These are phyloP conservation scores for Gymnodraco acuticeps DNA, from an alignment of 2,797 vertebrate species.

Conservation along the genomic window DNA sequence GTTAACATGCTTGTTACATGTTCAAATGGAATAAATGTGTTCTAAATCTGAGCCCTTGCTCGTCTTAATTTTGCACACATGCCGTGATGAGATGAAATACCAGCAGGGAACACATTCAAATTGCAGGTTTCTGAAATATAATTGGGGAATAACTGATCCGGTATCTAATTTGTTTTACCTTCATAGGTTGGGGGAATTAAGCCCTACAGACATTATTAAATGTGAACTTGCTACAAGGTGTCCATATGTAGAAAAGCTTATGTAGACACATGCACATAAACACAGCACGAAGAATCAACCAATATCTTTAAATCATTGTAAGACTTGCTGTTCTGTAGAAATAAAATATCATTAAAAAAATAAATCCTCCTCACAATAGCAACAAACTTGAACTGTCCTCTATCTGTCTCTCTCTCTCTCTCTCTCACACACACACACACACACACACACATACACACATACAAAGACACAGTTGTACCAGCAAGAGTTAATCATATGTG, in stretches of 20 bases:
- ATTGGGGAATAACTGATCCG: not conserved
- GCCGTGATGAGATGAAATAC: not conserved
- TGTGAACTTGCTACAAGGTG: not conserved
- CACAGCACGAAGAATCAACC: not conserved
- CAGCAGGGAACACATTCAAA: not conserved
- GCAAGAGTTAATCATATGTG: conserved; percentile 46
- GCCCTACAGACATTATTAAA: not conserved
- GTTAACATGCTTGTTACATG: conserved; percentile 3
- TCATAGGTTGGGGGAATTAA: not conserved
- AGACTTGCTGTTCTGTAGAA: conserved; percentile 3
- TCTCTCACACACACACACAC: not conserved
- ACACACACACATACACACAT: not conserved
- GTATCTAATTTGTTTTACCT: not conserved
- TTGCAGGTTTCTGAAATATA: conserved; percentile 5
- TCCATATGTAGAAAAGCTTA: conserved; percentile 14
- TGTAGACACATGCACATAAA: not conserved
- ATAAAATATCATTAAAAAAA: not conserved
- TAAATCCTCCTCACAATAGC: not conserved
- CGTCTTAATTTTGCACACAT: conserved; percentile 20
- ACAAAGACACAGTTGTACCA: not conserved
- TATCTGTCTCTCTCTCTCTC: not conserved
- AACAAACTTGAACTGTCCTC: not conserved
- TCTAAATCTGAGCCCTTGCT: not conserved
- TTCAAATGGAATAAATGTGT: conserved; percentile 38
- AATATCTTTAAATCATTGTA: not conserved